These are phyloP conservation scores for Aromia moschata DNA, from an alignment of 2,888 invertebrate species.

Conservation along the genomic window DNA sequence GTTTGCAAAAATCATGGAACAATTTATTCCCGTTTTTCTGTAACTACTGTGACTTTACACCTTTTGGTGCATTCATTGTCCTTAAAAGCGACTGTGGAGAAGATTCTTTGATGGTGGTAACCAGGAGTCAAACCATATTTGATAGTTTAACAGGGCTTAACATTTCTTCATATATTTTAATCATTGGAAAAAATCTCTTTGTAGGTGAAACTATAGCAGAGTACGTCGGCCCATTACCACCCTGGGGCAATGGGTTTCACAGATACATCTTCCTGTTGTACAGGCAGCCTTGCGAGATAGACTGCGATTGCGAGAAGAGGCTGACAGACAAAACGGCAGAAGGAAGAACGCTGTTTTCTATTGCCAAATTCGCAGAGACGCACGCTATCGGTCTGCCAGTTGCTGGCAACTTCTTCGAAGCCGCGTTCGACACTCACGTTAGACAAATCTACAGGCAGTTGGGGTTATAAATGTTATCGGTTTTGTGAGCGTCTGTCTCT, in stretches of 20 bases:
- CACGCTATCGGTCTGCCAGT: constrained; percentile 39
- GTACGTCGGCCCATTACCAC: constrained; percentile 75
- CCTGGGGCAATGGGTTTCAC: constrained; percentile 75
- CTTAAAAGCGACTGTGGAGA: too few relatives aligned
- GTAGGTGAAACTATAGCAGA: constrained; percentile 65
- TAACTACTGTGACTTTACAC: too few relatives aligned
- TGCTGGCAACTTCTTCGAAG: constrained; percentile 46
- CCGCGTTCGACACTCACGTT: constrained; percentile 48
- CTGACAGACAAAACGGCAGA: constrained; percentile 54
- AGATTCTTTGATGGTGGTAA: too few relatives aligned
- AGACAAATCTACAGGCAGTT: constrained; percentile 30
- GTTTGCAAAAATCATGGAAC: too few relatives aligned
- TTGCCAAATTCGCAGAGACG: constrained; percentile 41
- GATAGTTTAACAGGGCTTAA: too few relatives aligned
- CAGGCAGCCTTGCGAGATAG: neutral
- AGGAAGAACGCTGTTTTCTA: constrained; percentile 74
- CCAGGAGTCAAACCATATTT: too few relatives aligned
- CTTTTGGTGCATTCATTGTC: too few relatives aligned
- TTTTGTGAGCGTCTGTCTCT: too few relatives aligned
- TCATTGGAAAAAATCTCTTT: too few relatives aligned
- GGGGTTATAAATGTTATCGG: too few relatives aligned
- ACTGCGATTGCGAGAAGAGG: neutral
- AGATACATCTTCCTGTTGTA: constrained; percentile 72
- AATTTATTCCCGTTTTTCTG: too few relatives aligned
- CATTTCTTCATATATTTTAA: too few relatives aligned